phyloP scores from a whole-genome alignment of 2,113 vertebrate genomes.

The Gila orcuttii region DNA sequence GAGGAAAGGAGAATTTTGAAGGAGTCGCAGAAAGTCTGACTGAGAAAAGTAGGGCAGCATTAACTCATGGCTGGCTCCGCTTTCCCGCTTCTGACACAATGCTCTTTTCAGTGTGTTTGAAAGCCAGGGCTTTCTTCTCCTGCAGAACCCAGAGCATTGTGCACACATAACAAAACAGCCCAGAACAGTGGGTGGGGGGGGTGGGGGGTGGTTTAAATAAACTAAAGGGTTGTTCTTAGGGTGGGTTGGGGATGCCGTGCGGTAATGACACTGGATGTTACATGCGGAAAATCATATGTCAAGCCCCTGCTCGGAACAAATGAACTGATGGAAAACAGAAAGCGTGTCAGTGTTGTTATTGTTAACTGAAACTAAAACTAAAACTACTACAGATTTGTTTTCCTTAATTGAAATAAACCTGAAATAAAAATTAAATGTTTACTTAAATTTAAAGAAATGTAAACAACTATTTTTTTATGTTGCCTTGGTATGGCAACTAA shows the following conservation, averaged over 20 bases:
- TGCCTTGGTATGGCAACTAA: neutral
- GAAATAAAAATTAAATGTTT: too few relatives aligned
- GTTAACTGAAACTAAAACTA: neutral
- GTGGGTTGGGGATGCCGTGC: conserved; percentile 55
- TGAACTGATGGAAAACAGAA: neutral
- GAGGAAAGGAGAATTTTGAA: conserved; percentile 25
- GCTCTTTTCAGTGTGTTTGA: conserved; percentile 59
- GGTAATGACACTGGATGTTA: conserved; percentile 24
- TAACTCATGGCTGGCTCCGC: conserved; percentile 61
- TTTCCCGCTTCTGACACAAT: conserved; percentile 63
- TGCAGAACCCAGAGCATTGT: conserved; percentile 73
- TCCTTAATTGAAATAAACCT: neutral
- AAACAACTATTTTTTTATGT: neutral
- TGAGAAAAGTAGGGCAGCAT: conserved; percentile 54
- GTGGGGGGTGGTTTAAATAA: conserved; percentile 59
- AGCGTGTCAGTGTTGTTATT: neutral
- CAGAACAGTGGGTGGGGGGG: conserved; percentile 65
- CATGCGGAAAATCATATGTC: conserved; percentile 32
- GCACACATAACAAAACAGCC: conserved; percentile 65
- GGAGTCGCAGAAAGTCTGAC: conserved; percentile 13
- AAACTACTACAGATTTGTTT: neutral
- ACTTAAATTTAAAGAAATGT: too few relatives aligned
- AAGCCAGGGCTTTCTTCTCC: conserved; percentile 56
- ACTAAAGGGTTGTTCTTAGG: conserved; percentile 61
- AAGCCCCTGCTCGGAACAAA: neutral